Evolutionary conservation across 2,797 vertebrate genomes (phyloP).

Genomic region (Paramormyrops hopkinsi): DNA sequence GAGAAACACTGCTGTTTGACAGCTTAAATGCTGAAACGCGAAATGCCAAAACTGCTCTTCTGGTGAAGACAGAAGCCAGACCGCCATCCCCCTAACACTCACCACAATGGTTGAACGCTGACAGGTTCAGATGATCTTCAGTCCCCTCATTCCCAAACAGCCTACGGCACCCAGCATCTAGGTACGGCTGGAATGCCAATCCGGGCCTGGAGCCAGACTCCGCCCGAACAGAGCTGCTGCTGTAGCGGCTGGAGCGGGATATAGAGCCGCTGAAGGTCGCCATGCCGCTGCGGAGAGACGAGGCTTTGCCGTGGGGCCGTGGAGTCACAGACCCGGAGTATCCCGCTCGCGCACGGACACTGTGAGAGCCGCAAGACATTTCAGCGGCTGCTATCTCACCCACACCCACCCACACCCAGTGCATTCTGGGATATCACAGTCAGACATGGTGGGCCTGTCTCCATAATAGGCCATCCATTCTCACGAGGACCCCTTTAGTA

Average conservation of each 20-base stretch:
- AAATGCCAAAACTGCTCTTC: neutral
- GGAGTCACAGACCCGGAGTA: neutral
- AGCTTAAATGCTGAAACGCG: neutral
- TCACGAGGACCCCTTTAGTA: constrained; percentile 50
- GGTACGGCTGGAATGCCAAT: constrained; percentile 52
- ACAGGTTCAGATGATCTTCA: constrained; percentile 33
- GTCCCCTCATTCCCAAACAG: constrained; percentile 49
- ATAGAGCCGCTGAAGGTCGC: constrained; percentile 52
- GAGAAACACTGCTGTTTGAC: neutral
- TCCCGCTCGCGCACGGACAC: neutral
- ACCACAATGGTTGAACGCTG: constrained; percentile 35
- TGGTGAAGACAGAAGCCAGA: neutral
- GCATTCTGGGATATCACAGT: constrained; percentile 52
- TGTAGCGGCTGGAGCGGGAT: constrained; percentile 53
- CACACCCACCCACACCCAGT: constrained; percentile 16
- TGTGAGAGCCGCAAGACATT: no score
- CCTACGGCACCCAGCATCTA: constrained; percentile 41
- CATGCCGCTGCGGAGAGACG: constrained; percentile 37
- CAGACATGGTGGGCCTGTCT: constrained; percentile 23
- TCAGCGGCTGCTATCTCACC: neutral
- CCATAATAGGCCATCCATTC: constrained; percentile 56
- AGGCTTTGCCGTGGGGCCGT: neutral
- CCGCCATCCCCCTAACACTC: neutral
- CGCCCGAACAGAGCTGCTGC: constrained; percentile 53
- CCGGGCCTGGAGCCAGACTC: constrained; percentile 47